Base-by-base conservation (phyloP, 2,113 vertebrate genomes). In the Oreocharis arfaki region DNA sequence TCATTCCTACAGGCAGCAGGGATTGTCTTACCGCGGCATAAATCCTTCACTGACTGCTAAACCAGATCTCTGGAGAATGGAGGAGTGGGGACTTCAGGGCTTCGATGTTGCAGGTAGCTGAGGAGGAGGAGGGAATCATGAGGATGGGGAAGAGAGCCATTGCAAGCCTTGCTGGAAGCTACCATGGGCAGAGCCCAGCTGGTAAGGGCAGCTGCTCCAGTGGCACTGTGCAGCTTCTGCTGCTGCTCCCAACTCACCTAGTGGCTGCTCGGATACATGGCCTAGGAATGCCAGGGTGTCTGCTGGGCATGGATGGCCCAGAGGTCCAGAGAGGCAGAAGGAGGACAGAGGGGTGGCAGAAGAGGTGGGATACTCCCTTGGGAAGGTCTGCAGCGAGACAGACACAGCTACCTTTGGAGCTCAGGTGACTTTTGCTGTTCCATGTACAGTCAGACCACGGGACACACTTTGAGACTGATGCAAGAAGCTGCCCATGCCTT, bases 251-350 rank as follows among this genome's bases (percentile, higher is more conserved):
- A 52, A 3, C 12, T 81, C 44, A 39, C 13, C 27, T 8, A 1
- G 35, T 3, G 33, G 16, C 35, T 87, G 39, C 44, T 49, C 0
- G 0, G 47, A 30, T 10, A 27, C 7, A 11, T 0, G 1, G 42
- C 47, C 53, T 23, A 16, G 44, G 23, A 16, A 5, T 30, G 59
- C 32, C 10, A 2, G 24, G 21, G 3, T 44, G 2, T n/a, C 50
- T 90, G 33, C 55, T 44, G 69, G 27, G 21, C 11, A 33, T 30
- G 56, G 46, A 23, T 18, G 16, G 10, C 13, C 15, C 39, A 1
- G 2, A 82, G 74, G 46, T 27, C 11, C 82, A 69, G 41, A 35
- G 77, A 2, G 27, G 18, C 60, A 55, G 44, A 3, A 57, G 60
- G 39, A 57, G 39, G 26, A 68, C 23, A 59, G 47, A 83, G 61